Base-by-base conservation (phyloP, 2,797 vertebrate genomes). In the Calcarius lapponicus region DNA sequence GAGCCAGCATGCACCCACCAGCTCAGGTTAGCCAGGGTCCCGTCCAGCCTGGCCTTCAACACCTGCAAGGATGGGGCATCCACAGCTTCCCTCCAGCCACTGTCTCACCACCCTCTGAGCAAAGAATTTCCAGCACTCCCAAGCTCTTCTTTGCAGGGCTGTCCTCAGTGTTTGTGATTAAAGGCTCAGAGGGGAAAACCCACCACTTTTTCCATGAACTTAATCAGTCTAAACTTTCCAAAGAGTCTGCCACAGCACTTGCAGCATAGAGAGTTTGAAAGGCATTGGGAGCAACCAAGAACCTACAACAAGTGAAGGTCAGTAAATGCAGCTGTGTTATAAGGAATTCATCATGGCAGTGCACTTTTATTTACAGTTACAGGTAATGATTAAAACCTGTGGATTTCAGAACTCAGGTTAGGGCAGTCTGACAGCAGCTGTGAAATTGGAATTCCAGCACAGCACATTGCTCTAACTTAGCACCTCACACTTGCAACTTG, bases 391-490 rank as follows among this genome's bases (percentile, higher is more conserved):
- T 51, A 50, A 57, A 28, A 66, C 32, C 17, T 29, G 21, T 50
- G 60, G 60, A 50, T 75, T 85, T 64, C 38, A n/a, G 80, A 50
- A 74, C 43, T 73, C 43, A 25, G 17, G 53, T 51, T 60, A 53
- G 12, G 62, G 50, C 34, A 48, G 17, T 64, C 29, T 74, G 20
- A 64, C 0, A 4, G 58, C 54, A 53, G 40, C 16, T 79, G 31
- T 28, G 62, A 62, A 51, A 47, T 7, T 16, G 2, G 9, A 80
- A 72, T 31, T 17, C 5, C 45, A 48, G 36, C 17, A 45, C 19
- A 60, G 50, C n/a, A 69, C 0, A 0, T 53, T 74, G 61, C 17
- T 57, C 38, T 19, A 8, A 20, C 16, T 84, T 13, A 48, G 53
- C n/a, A 40, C 8, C 29, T 66, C 28, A 22, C 11, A 13, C 11